These are phyloP conservation scores for Caenorhabditis drosophilae DNA, from an alignment of 2,888 invertebrate species.

Conservation along the genomic window DNA sequence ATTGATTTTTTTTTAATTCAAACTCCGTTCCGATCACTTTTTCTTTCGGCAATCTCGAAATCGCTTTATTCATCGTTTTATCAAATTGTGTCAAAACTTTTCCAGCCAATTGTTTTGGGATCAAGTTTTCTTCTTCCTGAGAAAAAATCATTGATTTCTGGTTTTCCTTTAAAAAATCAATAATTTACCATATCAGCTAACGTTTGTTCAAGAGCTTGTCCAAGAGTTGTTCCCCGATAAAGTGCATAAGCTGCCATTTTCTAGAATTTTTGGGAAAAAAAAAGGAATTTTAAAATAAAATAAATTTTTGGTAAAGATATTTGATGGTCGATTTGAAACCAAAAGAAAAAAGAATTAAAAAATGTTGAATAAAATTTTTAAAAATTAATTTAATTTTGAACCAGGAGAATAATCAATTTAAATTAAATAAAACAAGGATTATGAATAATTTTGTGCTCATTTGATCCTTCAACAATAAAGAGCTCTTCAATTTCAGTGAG, in stretches of 20 bases:
- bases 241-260: constrained; percentile 80
- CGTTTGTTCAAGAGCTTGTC: constrained; percentile 94
- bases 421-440: constrained; percentile 7
- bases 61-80: constrained; percentile 90
- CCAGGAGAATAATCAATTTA: not conserved
- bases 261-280: not conserved
- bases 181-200: constrained; percentile 85
- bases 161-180: not conserved
- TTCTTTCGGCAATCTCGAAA: constrained; percentile 85
- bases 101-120: constrained; percentile 17
- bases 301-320: too few species aligned
- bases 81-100: constrained; percentile 95
- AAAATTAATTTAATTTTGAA: not conserved
- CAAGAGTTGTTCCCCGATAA: constrained; percentile 94
- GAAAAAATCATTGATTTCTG: not conserved
- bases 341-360: not conserved
- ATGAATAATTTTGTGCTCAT: not conserved
- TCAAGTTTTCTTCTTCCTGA: constrained; percentile 34
- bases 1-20: not conserved
- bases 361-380: not conserved
- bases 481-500: constrained; percentile 12
- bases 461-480: constrained; percentile 12
- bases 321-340: too few species aligned
- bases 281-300: too few species aligned
- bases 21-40: constrained; percentile 74